Base-by-base conservation (phyloP, 2,888 invertebrate genomes). In the Drepana falcataria region DNA sequence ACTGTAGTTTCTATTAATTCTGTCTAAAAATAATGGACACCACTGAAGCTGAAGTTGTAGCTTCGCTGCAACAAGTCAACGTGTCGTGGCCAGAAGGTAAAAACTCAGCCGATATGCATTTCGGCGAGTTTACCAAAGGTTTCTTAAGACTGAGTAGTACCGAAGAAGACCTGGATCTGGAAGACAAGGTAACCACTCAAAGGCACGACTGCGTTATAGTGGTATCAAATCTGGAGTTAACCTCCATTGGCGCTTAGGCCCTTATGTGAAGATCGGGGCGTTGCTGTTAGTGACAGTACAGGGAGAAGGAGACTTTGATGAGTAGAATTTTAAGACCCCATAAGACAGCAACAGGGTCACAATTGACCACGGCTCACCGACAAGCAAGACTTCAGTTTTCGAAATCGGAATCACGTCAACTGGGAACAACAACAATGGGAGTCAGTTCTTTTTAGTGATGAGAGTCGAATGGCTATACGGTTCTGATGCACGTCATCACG, bases 91-190 rank as follows among this genome's bases (percentile, higher is more conserved):
- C 35, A 35, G 35, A 9, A 7, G 34, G 35, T 21, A 40, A 48
- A 52, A 54, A 52, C 47, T 55, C 47, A 55, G 58, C 49, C 56
- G 51, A 40, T 53, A 51, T 41, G 51, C 48, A 53, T 53, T 37
- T 37, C 53, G 53, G 35, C 49, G 58, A 56, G 55, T 58, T 58
- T 58, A 55, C 51, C 49, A 55, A 52, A 52, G 60, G 47, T 58
- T 53, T 53, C 48, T 57, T 21, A 57, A 58, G 55, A 60, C 58
- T 48, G 60, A 54, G 48, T 48, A 59, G 57, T 59, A 59, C 47
- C 57, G 56, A 52, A 55, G 57, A 55, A 57, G 61, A 56, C 48
- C 55, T 51, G 53, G 55, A 53, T 59, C 56, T 59, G 53, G 54
- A 53, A 54, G 59, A 55, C 47, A 59, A 47, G 52, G 55, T 21